Evolutionary conservation across 2,797 vertebrate species (phyloP).

Genomic region (Chiloscyllium punctatum): DNA sequence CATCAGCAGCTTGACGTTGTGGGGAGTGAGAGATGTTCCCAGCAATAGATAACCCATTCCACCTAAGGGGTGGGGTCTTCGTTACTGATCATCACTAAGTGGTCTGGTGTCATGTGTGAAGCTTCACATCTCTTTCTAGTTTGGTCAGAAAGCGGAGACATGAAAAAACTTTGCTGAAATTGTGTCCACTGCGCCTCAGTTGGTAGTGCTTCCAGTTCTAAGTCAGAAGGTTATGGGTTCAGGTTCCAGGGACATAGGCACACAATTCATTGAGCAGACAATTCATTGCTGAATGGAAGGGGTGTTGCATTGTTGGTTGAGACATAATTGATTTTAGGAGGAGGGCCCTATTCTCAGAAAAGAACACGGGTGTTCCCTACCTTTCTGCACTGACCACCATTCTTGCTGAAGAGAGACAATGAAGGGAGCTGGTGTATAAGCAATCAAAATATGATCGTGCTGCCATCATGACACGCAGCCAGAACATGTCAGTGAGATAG

Average conservation of each 20-base stretch:
- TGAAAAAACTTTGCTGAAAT: too few species aligned
- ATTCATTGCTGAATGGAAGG: neutral
- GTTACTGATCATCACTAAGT: neutral
- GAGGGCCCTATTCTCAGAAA: neutral
- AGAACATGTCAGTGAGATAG: neutral
- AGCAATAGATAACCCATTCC: neutral
- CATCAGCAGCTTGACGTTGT: neutral
- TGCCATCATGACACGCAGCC: neutral
- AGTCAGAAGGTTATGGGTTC: neutral
- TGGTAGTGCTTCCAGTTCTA: neutral
- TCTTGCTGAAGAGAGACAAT: neutral
- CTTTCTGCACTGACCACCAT: neutral
- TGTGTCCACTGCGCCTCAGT: neutral
- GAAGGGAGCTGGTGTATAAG: neutral
- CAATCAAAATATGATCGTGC: neutral
- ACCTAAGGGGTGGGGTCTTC: neutral
- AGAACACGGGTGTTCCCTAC: neutral
- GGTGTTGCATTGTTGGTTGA: neutral
- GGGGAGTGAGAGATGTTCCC: neutral
- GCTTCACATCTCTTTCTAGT: too few species aligned
- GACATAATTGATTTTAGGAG: neutral
- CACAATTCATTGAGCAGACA: neutral
- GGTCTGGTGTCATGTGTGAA: neutral
- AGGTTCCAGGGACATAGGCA: neutral
- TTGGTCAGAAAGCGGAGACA: neutral